phyloP scores from a whole-genome alignment of 1,140 invertebrate species.

The Hesperophylax magnus region DNA sequence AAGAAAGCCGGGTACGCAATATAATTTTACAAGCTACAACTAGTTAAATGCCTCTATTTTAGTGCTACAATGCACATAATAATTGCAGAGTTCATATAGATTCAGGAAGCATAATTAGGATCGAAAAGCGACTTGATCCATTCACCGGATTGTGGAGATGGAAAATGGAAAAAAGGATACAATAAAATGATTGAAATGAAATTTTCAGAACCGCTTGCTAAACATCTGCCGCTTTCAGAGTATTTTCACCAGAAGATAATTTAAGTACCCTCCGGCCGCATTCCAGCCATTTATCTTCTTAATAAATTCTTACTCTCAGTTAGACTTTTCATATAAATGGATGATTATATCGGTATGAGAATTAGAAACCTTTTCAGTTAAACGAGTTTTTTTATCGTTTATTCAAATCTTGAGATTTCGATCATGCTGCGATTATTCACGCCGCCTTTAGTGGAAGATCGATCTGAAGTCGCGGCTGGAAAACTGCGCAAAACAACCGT shows the following conservation, averaged over 20 bases:
- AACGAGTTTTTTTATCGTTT: no score
- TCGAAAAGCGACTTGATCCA: slow-evolving; percentile 17
- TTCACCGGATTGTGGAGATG: slow-evolving; percentile 4
- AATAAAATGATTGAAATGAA: slow-evolving; percentile 27
- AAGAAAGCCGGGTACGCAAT: no score
- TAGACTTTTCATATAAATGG: neutral
- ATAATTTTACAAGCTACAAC: no score
- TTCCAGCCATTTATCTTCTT: slow-evolving; percentile 11
- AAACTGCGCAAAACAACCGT: no score
- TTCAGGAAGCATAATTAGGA: slow-evolving; percentile 18
- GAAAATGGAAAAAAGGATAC: neutral
- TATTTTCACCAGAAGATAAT: slow-evolving; percentile 17
- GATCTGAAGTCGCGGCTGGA: no score
- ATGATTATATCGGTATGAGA: no score
- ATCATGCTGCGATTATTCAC: no score
- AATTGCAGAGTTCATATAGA: neutral
- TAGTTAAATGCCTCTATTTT: no score
- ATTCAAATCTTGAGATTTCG: no score
- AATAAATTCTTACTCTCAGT: neutral
- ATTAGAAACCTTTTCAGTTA: no score
- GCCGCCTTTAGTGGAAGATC: no score
- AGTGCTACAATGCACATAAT: no score
- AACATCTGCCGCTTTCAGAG: slow-evolving; percentile 16
- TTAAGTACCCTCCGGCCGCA: neutral
- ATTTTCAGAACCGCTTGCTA: slow-evolving; percentile 25